Evolutionary conservation across 1,140 invertebrate species (phyloP).

Genomic region (Polypedilum vanderplanki): DNA sequence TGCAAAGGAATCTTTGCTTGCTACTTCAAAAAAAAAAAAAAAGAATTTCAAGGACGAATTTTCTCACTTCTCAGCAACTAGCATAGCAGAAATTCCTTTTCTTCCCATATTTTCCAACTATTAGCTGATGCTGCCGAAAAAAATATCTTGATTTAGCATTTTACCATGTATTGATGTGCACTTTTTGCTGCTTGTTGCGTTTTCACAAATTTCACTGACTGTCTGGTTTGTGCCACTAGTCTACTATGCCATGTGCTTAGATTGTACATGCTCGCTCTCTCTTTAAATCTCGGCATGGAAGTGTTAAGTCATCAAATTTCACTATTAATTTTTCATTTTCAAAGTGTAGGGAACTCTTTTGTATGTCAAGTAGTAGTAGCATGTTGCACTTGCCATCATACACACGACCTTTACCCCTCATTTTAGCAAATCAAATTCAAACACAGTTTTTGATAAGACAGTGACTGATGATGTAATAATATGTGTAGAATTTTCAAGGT

Average conservation of each 20-base stretch:
- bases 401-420: neutral
- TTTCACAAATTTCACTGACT: slow-evolving; percentile 1
- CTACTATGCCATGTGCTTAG: neutral
- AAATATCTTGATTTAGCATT: slow-evolving; percentile 27
- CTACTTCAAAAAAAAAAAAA: neutral
- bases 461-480: too few species aligned
- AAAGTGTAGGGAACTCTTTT: neutral
- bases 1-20: neutral
- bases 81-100: neutral
- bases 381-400: neutral
- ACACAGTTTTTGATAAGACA: neutral
- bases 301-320: slow-evolving; percentile 13
- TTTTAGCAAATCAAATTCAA: neutral
- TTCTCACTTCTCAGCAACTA: slow-evolving; percentile 20
- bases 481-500: too few species aligned
- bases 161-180: slow-evolving; percentile 12
- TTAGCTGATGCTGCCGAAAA: slow-evolving; percentile 20
- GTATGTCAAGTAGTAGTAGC: neutral
- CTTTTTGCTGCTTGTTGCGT: slow-evolving; percentile 16
- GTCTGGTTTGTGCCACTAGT: neutral
- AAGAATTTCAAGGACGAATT: slow-evolving; percentile 20
- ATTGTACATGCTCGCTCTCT: neutral
- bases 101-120: slow-evolving; percentile 16
- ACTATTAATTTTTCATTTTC: slow-evolving; percentile 1
- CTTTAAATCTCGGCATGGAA: neutral